Percentiles rank a stretch among this genome's conserved stretches.
Conservation (phyloP, 2,113 vertebrate genomes). For the Ramphastos sulfuratus region DNA sequence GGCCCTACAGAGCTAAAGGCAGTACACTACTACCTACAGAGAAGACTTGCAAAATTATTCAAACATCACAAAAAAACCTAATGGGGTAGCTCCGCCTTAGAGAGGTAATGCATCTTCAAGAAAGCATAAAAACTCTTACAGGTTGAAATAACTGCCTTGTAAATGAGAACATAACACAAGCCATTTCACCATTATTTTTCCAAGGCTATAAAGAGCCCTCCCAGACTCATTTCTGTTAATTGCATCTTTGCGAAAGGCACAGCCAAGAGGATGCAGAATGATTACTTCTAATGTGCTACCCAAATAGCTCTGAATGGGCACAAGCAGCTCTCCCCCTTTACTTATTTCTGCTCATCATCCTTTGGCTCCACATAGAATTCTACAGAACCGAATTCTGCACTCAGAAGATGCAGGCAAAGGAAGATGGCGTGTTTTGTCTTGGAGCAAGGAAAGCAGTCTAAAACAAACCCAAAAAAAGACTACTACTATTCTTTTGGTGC, state of each 20-base stretch:
- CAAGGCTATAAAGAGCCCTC: neutral
- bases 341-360: neutral
- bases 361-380: neutral
- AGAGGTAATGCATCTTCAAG: neutral
- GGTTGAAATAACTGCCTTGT: neutral
- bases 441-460: neutral
- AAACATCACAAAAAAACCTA: neutral
- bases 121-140: neutral
- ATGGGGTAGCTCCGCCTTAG: neutral
- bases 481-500: neutral
- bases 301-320: neutral
- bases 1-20: neutral
- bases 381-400: neutral
- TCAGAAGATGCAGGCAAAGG: neutral
- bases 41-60: neutral
- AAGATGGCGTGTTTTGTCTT: neutral
- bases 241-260: neutral
- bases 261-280: neutral
- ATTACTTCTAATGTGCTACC: neutral
- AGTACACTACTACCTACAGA: neutral
- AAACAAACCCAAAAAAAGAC: too few relatives aligned
- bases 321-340: neutral
- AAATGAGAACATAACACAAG: neutral
- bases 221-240: neutral
- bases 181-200: neutral